Base-by-base conservation (phyloP, 2,797 vertebrate genomes). In the Stomatorhinus walkeri region DNA sequence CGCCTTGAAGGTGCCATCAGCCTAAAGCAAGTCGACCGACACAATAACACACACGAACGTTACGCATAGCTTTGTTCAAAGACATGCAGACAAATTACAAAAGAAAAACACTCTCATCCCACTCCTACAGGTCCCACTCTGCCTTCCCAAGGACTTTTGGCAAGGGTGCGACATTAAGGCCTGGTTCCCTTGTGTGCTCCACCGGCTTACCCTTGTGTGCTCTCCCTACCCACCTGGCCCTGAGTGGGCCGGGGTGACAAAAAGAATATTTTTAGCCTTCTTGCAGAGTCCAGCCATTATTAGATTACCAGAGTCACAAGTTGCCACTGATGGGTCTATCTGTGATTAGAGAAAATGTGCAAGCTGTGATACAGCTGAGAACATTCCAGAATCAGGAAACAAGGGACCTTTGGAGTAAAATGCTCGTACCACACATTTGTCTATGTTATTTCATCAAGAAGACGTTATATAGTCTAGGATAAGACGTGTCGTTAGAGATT, bases 291-390 rank as follows among this genome's bases (percentile, higher is more conserved):
- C 76, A 89, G 54, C 91, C 92, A 93, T 93, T 92, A 94, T 95
- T 95, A 94, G 93, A 94, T 95, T 94, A 95, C 88, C 88, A 92
- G 59, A 91, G 94, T 95, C 94, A 95, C 94, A 94, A 86, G 92
- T 93, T 95, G 91, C 89, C 90, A 93, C 89, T 92, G 93, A 94
- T 93, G 91, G 91, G 91, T 90, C 87, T 93, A 87, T 88, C 94
- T 93, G 92, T 92, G 91, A 95, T 95, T 94, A 94, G 90, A 89
- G 89, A 14, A 94, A 95, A 94, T 94, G 93, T 95, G 93, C 90
- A 90, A 90, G 91, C 90, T 95, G 94, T 96, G 95, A 95, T 93
- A 89, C 91, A 90, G 93, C 92, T 94, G 90, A 94, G 91, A 91
- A 93, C 94, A 95, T 94, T 95, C 93, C 94, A 93, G 87, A 90